Conservation (phyloP, 1,140 invertebrate genomes). For the Triops cancriformis region DNA sequence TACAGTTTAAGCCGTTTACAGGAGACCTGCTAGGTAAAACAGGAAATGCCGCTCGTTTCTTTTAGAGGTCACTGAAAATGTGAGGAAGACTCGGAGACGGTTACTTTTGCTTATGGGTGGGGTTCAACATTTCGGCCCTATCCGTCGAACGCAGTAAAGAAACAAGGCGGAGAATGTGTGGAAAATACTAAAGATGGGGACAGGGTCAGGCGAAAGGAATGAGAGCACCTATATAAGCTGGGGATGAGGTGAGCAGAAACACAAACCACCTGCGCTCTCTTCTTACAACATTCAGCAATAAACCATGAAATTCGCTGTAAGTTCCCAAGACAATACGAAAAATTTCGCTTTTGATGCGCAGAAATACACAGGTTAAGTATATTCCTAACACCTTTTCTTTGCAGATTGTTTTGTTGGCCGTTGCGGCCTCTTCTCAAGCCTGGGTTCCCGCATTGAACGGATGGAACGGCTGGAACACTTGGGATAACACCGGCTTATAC, state of each 20-base stretch:
- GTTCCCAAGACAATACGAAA: neutral
- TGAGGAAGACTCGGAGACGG: neutral
- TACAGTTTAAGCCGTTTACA: neutral
- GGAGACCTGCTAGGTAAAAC: neutral
- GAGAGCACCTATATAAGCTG: neutral
- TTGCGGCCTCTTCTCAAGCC: constrained; percentile 33
- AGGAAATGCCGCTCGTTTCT: neutral
- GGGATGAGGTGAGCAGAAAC: neutral
- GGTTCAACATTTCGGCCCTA: neutral
- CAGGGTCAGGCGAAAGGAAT: constrained; percentile 4
- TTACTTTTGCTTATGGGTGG: neutral
- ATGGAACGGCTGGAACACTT: constrained; percentile 11
- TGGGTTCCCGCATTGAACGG: neutral
- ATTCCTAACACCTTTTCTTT: constrained; percentile 20
- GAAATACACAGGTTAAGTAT: neutral
- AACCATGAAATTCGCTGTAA: constrained; percentile 8
- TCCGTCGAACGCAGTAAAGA: neutral
- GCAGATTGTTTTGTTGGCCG: constrained; percentile 36
- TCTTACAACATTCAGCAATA: neutral
- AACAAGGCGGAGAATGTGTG: neutral
- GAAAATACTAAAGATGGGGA: neutral
- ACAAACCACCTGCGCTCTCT: neutral
- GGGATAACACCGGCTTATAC: neutral
- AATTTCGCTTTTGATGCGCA: neutral
- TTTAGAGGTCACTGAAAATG: neutral